Evolutionary conservation across 1,140 invertebrate species (phyloP), one percentile per base, ranked within the genome.

Genomic region (Trichonephila inaurata): DNA sequence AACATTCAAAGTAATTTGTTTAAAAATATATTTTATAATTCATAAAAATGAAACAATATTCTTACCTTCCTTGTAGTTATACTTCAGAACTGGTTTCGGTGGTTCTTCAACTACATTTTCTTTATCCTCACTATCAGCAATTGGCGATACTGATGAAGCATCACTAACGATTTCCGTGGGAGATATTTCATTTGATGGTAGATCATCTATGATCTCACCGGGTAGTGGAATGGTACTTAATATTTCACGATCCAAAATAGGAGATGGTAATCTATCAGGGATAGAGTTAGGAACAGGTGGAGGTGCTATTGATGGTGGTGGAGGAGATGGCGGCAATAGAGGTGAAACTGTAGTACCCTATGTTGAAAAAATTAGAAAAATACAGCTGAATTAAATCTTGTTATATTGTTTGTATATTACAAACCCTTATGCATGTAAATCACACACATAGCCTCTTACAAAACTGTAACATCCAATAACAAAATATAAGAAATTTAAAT

Each of bases 61-160:
- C 12, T 60, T 69, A 90, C 93, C 82, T 40, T 90, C 87, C 69
- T 90, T 90, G 40, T 90, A 93, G 28, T 21, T 82, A 58, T 93
- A 93, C 62, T 89, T 93, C 16, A 93, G 60, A 64, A 81, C 60
- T 91, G 58, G 51, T 72, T 18, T 21, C 18, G 33, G 33, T 18
- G 14, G 21, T 19, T 19, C 33, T 24, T 86, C 64, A 44, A 61
- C 66, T 19, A 10, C 44, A 64, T 93, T 93, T 82, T 93, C 92
- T 64, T 93, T 93, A 19, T 93, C 92, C 62, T 93, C 92, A 87
- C 44, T 87, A 51, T 91, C 89, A 3, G 58, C 58, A 91, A 16
- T 91, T 14, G 91, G 83, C 21, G 91, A 92, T 12, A 92, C 82
- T 16, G 91, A 87, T n/a, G 92, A 93, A 8, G 69, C 10, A 18